Conservation (phyloP, 2,888 invertebrate genomes). For the Ceraclea dissimilis region DNA sequence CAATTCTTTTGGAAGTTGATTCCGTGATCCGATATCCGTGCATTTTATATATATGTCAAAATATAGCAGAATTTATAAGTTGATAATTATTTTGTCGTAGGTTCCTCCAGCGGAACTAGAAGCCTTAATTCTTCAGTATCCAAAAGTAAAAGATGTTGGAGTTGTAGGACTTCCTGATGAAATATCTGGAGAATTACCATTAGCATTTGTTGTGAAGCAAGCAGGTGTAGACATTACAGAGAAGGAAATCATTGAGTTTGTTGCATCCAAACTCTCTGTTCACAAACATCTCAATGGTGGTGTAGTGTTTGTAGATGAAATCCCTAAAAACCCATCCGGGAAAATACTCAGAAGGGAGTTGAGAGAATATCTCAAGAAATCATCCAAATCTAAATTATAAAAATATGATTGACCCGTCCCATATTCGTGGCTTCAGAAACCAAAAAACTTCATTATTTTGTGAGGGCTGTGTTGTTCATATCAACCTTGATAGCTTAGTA, state of each 20-base stretch:
- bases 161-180: slow-evolving; percentile 74
- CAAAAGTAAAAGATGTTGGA: slow-evolving; percentile 66
- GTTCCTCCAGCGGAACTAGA: slow-evolving; percentile 85
- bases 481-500: background rate
- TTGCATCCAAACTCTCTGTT: slow-evolving; percentile 38
- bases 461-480: background rate
- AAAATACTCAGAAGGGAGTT: slow-evolving; percentile 59
- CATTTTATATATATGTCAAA: no score
- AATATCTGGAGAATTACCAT: slow-evolving; percentile 64
- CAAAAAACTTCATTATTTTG: background rate
- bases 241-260: slow-evolving; percentile 49
- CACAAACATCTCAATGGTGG: slow-evolving; percentile 62
- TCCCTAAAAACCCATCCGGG: slow-evolving; percentile 62
- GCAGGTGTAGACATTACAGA: slow-evolving; percentile 42
- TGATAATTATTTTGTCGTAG: no score
- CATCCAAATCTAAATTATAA: slow-evolving; percentile 1
- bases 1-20: no score
- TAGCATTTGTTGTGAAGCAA: slow-evolving; percentile 66
- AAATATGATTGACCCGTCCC: background rate
- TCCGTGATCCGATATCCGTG: no score
- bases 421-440: background rate
- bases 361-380: slow-evolving; percentile 36
- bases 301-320: slow-evolving; percentile 55
- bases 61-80: no score
- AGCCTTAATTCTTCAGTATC: slow-evolving; percentile 63